A percentile compares a stretch with the other conserved stretches of the same genome.
These are phyloP conservation scores for Neocrepidodera transversa DNA, from an alignment of 2,888 invertebrate genomes.

Conservation along the genomic window DNA sequence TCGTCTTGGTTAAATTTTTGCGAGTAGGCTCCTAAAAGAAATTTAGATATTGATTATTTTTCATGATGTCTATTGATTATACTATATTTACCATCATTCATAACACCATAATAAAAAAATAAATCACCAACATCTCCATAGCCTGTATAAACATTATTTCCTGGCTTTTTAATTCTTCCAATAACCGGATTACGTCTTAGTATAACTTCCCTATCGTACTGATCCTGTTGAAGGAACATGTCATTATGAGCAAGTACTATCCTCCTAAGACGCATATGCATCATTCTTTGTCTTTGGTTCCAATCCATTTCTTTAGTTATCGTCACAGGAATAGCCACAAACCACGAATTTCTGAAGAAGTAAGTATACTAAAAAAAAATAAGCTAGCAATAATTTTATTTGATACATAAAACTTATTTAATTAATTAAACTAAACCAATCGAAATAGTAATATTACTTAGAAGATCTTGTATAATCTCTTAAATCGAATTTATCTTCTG, in stretches of 20 bases:
- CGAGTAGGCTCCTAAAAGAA: conserved; percentile 49
- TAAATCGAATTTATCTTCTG: conserved; percentile 52
- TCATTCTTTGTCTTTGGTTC: conserved; percentile 51
- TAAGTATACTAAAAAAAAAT: conserved; percentile 46
- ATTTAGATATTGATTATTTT: too few species aligned
- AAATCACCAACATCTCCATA: conserved; percentile 53
- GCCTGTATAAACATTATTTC: conserved; percentile 54
- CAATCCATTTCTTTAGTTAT: conserved; percentile 47
- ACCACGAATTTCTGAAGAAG: conserved; percentile 53
- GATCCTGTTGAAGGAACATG: conserved; percentile 53
- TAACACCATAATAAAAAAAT: conserved; percentile 56
- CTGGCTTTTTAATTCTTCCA: conserved; percentile 46
- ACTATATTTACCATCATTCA: conserved; percentile 53
- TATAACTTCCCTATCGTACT: conserved; percentile 50
- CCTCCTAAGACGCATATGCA: conserved; percentile 55
- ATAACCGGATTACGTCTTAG: conserved; percentile 41
- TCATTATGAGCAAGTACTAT: conserved; percentile 54
- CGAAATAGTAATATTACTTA: neutral
- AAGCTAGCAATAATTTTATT: neutral
- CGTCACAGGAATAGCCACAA: conserved; percentile 50
- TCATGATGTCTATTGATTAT: too few species aligned
- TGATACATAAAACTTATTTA: neutral
- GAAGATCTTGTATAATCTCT: conserved; percentile 28
- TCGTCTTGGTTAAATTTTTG: conserved; percentile 50
- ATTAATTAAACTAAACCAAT: neutral